Conservation (phyloP, 2,888 invertebrate genomes). For the Bimastos eiseni region DNA sequence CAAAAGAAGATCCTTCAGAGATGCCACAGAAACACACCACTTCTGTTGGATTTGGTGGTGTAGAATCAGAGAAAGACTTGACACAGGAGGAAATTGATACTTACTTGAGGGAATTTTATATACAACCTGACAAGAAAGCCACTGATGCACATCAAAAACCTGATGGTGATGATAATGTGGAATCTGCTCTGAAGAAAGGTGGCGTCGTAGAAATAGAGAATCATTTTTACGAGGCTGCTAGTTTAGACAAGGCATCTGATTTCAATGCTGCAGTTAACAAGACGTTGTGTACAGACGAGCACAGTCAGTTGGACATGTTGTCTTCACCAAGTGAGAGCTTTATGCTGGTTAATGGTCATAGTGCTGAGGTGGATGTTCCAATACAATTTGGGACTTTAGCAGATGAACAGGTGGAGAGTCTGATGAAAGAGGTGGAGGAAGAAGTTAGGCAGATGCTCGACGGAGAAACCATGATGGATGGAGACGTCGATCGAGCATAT, state of each 20-base stretch:
- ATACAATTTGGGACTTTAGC: not conserved
- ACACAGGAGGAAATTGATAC: not conserved
- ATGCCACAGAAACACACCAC: not conserved
- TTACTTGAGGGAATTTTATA: not conserved
- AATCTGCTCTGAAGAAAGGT: not conserved
- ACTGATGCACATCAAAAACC: not conserved
- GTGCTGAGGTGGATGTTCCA: not conserved
- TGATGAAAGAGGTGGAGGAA: slow-evolving; percentile 16
- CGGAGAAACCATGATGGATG: not conserved
- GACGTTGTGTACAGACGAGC: not conserved
- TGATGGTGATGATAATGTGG: slow-evolving; percentile 7
- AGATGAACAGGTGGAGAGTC: not conserved
- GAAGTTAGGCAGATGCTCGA: not conserved
- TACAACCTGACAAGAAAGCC: not conserved
- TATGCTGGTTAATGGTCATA: not conserved
- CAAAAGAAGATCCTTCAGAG: not conserved
- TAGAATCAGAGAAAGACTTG: not conserved
- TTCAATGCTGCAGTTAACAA: not conserved
- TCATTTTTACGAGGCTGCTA: not conserved
- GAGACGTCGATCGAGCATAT: not conserved
- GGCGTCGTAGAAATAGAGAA: not conserved
- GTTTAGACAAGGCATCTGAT: not conserved
- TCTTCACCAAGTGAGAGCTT: not conserved
- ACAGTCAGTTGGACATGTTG: not conserved
- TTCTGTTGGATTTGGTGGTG: not conserved